Conservation (phyloP, 2,113 vertebrate genomes). For the Cranoglanis bouderius region DNA sequence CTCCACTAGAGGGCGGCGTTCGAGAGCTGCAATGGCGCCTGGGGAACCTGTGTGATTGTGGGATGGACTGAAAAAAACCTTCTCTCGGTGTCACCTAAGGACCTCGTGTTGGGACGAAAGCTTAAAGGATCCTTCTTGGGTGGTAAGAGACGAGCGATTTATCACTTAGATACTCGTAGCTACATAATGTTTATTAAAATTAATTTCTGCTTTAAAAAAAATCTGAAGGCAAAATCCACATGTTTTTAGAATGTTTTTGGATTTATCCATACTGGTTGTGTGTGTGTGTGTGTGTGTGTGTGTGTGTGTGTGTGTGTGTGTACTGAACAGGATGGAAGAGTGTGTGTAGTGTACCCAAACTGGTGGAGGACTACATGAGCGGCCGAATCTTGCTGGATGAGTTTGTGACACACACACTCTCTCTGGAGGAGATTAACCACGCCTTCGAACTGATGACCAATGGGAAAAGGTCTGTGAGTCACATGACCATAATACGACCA, state of each 20-base stretch:
- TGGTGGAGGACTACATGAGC: slow-evolving; percentile 75
- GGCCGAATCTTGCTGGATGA: slow-evolving; percentile 74
- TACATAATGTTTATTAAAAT: neutral
- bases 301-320: neutral
- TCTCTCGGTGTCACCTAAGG: slow-evolving; percentile 67
- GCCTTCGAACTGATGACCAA: slow-evolving; percentile 72
- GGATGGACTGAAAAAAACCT: slow-evolving; percentile 71
- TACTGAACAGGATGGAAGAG: slow-evolving; percentile 51
- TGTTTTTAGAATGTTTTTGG: neutral
- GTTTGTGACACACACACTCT: slow-evolving; percentile 76
- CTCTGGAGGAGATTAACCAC: slow-evolving; percentile 72
- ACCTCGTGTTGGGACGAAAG: slow-evolving; percentile 76
- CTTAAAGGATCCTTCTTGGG: slow-evolving; percentile 82
- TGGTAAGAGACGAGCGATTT: slow-evolving; percentile 64
- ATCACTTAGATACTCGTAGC: neutral
- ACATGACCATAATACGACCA: neutral
- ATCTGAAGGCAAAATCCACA: neutral
- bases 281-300: neutral
- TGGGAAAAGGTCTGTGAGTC: slow-evolving; percentile 66
- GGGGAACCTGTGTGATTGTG: slow-evolving; percentile 76
- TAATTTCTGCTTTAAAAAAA: neutral
- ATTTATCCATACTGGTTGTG: no score
- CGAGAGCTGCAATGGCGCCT: slow-evolving; percentile 70
- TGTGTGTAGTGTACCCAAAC: slow-evolving; percentile 63
- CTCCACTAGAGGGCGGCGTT: slow-evolving; percentile 73